Base-by-base conservation (phyloP, 2,113 vertebrate genomes). In the Arothron firmamentum region DNA sequence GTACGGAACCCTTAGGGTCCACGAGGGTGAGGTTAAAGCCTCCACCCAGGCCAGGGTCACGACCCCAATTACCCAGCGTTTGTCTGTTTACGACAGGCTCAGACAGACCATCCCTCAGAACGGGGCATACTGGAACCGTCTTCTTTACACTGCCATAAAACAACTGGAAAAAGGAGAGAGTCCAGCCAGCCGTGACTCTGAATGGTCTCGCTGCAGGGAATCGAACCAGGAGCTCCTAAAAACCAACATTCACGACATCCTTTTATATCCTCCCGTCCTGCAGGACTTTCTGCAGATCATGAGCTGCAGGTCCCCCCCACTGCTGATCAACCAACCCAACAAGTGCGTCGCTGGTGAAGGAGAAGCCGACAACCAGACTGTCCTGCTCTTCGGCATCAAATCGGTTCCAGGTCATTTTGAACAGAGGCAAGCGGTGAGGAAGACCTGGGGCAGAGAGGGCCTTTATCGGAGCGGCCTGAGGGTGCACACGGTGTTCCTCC, bases 321-420 rank as follows among this genome's bases (percentile, higher is more conserved):
- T 90, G 42, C 59, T 90, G 18, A 82, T 89, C 4, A 78, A 90
- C 53, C 90, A 91, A 41, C 90, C 89, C 0, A 41, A 67, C 38
- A 91, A 89, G 67, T 93, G 92, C 69, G 1, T 15, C 17, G 13
- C 54, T 6, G n/a, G 13, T 3, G 56, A 20, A 0, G 34, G 4
- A 3, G 11, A 18, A 0, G 6, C 12, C 0, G 28, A 18, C 1
- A 51, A 59, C 3, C 9, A 31, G 0, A 67, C 69, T 5, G 82
- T 82, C 34, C 83, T 93, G 25, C 86, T 93, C 18, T 84, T 92
- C 2, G 90, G 85, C 5, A 82, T 93, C 54, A 92, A 93, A 75
- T 91, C 90, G 1, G 61, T 18, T 4, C 85, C 89, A 3, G 56
- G 49, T 17, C 80, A 91, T 67, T 90, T 91, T 43, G 85, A 85